Evolutionary conservation across 2,888 invertebrate species (phyloP).

Genomic region (Lasioglossum malachurum): DNA sequence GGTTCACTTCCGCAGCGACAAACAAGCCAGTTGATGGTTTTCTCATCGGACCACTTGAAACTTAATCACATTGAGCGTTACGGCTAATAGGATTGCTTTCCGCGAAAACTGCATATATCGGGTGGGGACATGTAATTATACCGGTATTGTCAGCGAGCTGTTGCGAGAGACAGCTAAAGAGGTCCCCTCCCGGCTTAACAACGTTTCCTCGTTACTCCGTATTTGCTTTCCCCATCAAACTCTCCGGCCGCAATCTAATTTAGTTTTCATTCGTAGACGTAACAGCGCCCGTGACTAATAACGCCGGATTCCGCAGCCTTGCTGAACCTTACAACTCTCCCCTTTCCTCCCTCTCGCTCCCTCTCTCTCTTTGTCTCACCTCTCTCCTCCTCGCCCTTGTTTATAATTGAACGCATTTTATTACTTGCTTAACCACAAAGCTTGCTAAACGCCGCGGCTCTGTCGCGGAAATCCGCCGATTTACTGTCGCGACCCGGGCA

Average conservation of each 20-base stretch:
- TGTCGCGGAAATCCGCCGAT: not conserved
- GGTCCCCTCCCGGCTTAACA: slow-evolving; percentile 25
- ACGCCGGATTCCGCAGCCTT: not conserved
- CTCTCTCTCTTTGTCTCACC: not conserved
- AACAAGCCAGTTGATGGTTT: slow-evolving; percentile 38
- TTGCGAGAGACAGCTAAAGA: slow-evolving; percentile 22
- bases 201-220: slow-evolving; percentile 35
- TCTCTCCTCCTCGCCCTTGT: not conserved
- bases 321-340: not conserved
- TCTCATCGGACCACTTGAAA: slow-evolving; percentile 41
- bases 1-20: slow-evolving; percentile 18
- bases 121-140: slow-evolving; percentile 27
- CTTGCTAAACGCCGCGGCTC: not conserved
- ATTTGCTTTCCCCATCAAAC: slow-evolving; percentile 34
- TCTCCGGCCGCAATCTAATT: slow-evolving; percentile 28
- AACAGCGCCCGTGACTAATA: not conserved
- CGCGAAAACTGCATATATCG: slow-evolving; percentile 45
- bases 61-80: slow-evolving; percentile 41
- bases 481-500: too few species aligned
- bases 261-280: slow-evolving; percentile 20
- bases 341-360: not conserved
- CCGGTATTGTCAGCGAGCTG: slow-evolving; percentile 36
- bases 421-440: slow-evolving; percentile 5
- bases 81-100: slow-evolving; percentile 36
- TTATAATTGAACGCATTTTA: slow-evolving; percentile 13